Percentiles rank a stretch among this genome's conserved stretches.
These are phyloP conservation scores for Origma solitaria DNA, from an alignment of 2,113 vertebrate species.

Conservation along the genomic window DNA sequence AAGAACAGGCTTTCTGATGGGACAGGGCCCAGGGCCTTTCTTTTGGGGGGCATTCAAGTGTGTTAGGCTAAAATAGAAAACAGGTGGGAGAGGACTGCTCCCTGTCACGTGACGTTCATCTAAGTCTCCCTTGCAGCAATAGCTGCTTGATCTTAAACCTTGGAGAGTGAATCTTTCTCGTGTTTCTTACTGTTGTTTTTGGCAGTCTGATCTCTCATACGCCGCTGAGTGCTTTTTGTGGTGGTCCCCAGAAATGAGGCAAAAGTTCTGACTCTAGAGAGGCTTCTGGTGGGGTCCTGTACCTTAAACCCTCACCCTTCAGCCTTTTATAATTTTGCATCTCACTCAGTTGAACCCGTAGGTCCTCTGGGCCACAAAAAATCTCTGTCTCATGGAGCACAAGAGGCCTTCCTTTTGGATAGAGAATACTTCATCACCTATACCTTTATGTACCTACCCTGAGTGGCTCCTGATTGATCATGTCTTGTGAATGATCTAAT, in stretches of 20 bases:
- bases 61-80: conserved; percentile 28
- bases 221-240: neutral
- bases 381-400: neutral
- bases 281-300: neutral
- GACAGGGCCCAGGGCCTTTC: neutral
- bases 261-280: neutral
- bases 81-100: conserved; percentile 1
- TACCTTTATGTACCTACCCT: neutral
- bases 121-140: neutral
- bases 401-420: fast-evolving
- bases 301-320: neutral
- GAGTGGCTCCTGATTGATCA: neutral
- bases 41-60: conserved; percentile 17
- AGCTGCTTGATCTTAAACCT: neutral
- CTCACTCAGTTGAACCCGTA: neutral
- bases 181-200: neutral
- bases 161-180: neutral
- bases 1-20: neutral
- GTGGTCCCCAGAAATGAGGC: neutral
- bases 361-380: too few relatives aligned
- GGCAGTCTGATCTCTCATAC: neutral
- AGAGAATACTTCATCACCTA: neutral
- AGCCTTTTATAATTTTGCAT: neutral
- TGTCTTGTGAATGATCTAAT: neutral
- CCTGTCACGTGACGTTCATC: neutral